Percentiles rank a stretch among this genome's conserved stretches.
Conservation (phyloP, 1,140 invertebrate genomes). For the Brachionus rotundiformis region DNA sequence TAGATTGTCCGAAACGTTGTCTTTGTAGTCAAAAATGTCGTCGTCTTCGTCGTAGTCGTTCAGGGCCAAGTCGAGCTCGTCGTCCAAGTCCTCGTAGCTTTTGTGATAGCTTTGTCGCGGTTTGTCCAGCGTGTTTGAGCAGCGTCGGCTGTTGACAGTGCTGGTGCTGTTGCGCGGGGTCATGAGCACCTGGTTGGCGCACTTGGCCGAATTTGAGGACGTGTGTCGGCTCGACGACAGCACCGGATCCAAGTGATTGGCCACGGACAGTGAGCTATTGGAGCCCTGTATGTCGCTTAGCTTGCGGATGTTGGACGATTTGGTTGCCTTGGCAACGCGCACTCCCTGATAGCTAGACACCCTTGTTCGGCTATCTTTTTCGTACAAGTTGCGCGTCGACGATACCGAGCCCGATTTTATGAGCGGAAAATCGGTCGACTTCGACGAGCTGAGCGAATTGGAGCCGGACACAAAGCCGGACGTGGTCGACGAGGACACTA, state of each 20-base stretch:
- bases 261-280: neutral
- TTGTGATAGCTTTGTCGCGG: neutral
- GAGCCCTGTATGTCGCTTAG: slow-evolving; percentile 17
- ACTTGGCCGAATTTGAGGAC: neutral
- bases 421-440: slow-evolving; percentile 3
- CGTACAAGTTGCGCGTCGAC: neutral
- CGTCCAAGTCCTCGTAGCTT: neutral
- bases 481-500: neutral
- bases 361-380: slow-evolving; percentile 6
- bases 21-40: slow-evolving; percentile 41
- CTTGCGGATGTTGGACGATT: neutral
- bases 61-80: slow-evolving; percentile 6
- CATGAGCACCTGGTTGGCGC: neutral
- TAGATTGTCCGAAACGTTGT: neutral
- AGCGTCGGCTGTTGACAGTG: neutral
- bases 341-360: neutral
- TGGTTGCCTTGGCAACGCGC: neutral
- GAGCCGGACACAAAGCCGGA: slow-evolving; percentile 33
- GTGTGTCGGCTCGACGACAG: slow-evolving; percentile 17
- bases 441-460: slow-evolving; percentile 24
- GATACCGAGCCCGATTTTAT: slow-evolving; percentile 26
- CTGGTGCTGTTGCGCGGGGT: slow-evolving; percentile 34
- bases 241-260: neutral
- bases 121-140: neutral
- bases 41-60: slow-evolving; percentile 50